Evolutionary conservation across 2,113 vertebrate genomes (phyloP), one percentile per base, ranked within the genome.

Genomic region (Lota lota): DNA sequence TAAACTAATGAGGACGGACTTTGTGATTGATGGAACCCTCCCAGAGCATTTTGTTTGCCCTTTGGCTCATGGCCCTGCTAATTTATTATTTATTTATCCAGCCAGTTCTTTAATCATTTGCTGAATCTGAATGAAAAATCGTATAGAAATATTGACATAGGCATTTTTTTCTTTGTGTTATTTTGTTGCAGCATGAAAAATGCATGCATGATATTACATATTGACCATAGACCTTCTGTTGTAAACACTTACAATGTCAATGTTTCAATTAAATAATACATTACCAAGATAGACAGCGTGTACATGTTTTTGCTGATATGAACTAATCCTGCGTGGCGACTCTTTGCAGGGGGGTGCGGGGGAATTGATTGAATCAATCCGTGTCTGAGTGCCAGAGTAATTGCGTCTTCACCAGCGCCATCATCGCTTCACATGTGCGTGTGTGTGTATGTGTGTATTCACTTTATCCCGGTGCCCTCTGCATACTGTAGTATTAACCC

Each of bases 1-100:
- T 79, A 79, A 82, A 84, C 73, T 84, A 85, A 84, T 84, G 69
- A 83, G 75, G 56, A 78, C 70, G 24, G 82, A 75, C 73, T 76
- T 18, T 2, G 54, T 84, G 83, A 90, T 81, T 81, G 84, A 90
- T 90, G 64, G 66, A 24, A 59, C 16, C 63, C 69, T 73, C 78
- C 75, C 66, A 54, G 47, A 71, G 71, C 72, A 62, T 77, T 89
- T 82, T 84, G 78, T 86, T 77, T 73, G 60, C 64, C 60, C 69
- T 24, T 50, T 24, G 64, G 40, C 40, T 47, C 40, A 14, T 47
- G 40, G 7, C 8, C 40, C 10, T 11, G 40, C 10, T 47, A 47
- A 14, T 47, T 47, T 47, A 47, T 47, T 47, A 47, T 47, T 47
- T 47, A 47, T 47, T 47, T 47, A 47, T 2, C 40, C 12, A 14